Base-by-base conservation (phyloP, 2,113 vertebrate genomes). In the Phalacrocorax carbo region DNA sequence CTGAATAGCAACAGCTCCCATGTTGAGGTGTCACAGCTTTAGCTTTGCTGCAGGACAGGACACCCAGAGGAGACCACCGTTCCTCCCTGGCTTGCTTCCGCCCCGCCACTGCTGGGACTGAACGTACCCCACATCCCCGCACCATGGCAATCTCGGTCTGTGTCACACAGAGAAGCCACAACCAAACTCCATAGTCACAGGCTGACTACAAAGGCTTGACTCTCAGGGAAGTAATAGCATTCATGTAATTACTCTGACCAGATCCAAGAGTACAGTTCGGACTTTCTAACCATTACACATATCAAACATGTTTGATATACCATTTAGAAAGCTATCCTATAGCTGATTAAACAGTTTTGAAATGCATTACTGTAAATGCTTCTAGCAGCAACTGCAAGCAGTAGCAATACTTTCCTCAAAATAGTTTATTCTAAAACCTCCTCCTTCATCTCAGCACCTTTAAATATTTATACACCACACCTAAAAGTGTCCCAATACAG, bases 81-180 rank as follows among this genome's bases (percentile, higher is more conserved):
- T 36, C 13, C 42, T n/a, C 68, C 36, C 69, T 17, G 38, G 7
- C 30, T 58, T 44, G 23, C 34, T 27, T 75, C 22, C 29, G 72
- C 23, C 23, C 22, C 52, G 13, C 49, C 4, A 2, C n/a, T 29
- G 9, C 38, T 20, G 52, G 48, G 34, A 23, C 25, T 60, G 16
- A 73, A 58, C 1, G 7, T 7, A 77, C 51, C 51, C 62, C 0
- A 0, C 20, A 42, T 27, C 16, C 21, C 25, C 11, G 65, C 51
- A 73, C 40, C 10, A 20, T 0, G 3, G 51, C 55, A 70, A 54
- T n/a, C 57, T 60, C 13, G 2, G 19, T 22, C 26, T 4, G 26
- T 54, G 27, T 20, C 42, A 64, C 29, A n/a, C 32, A 58, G 32
- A 68, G 14, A 68, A 68, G 36, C 26, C 82, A 88, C 18, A 32